These are phyloP conservation scores for Cyclura pinguis DNA, from an alignment of 2,797 vertebrate genomes.

Conservation along the genomic window DNA sequence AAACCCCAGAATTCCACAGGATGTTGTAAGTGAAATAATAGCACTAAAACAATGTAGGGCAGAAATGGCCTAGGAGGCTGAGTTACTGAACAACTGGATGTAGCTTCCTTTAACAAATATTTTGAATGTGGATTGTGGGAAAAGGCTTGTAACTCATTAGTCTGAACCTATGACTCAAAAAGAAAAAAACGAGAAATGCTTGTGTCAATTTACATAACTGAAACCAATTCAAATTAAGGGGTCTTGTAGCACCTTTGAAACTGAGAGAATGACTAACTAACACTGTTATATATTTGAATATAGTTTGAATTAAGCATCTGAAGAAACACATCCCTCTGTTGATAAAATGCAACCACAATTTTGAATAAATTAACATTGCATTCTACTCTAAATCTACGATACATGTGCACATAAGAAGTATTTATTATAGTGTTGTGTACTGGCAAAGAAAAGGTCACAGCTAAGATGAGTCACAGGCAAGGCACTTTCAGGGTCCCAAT, in stretches of 20 bases:
- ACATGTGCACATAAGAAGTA: constrained; percentile 7
- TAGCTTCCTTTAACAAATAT: not conserved
- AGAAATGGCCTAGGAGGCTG: too few species aligned
- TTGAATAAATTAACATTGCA: not conserved
- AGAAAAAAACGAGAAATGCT: constrained; percentile 59
- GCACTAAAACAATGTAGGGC: too few species aligned
- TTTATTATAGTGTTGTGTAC: constrained; percentile 36
- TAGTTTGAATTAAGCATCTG: constrained; percentile 39
- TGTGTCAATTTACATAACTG: constrained; percentile 57
- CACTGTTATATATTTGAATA: too few species aligned
- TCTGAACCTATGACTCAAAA: constrained; percentile 69
- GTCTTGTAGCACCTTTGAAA: too few species aligned
- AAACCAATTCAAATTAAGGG: constrained; percentile 62
- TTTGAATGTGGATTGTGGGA: not conserved
- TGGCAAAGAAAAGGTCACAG: not conserved
- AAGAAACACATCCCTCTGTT: constrained; percentile 50
- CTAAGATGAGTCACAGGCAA: constrained; percentile 5
- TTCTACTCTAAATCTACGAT: not conserved
- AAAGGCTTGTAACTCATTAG: constrained; percentile 58
- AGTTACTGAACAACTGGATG: too few species aligned
- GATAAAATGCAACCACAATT: constrained; percentile 53
- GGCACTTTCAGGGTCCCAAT: constrained; percentile 16
- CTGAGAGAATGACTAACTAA: too few species aligned
- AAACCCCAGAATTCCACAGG: too few species aligned
- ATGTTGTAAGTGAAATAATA: too few species aligned